phyloP scores from a whole-genome alignment of 2,797 vertebrate genomes.

The Chrysocyon brachyurus region DNA sequence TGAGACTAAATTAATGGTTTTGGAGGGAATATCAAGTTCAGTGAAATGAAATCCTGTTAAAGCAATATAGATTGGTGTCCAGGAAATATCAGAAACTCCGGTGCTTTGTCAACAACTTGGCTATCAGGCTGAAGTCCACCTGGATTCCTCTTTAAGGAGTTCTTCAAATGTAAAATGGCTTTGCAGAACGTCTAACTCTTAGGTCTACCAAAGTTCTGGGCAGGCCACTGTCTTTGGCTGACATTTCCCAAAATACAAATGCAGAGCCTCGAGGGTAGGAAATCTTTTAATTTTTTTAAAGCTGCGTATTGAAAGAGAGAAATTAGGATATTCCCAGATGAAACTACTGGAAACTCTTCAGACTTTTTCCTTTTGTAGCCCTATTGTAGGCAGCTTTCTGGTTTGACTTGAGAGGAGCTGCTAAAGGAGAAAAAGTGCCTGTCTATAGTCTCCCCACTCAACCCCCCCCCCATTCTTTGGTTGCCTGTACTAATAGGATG shows the following conservation, averaged over 20 bases:
- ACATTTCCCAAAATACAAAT: constrained; percentile 21
- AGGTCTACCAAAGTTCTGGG: not conserved
- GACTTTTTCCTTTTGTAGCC: not conserved
- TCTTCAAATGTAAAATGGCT: constrained; percentile 38
- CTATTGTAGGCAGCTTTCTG: not conserved
- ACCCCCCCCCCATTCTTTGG: not conserved
- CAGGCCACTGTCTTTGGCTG: not conserved
- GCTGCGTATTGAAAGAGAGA: not conserved
- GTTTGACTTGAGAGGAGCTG: not conserved
- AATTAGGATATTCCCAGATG: not conserved
- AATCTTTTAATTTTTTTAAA: constrained; percentile 9
- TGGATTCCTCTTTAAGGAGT: constrained; percentile 68
- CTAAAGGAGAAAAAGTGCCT: not conserved
- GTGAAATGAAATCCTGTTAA: constrained; percentile 63
- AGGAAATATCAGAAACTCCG: constrained; percentile 65
- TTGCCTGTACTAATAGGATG: not conserved
- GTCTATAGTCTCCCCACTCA: not conserved
- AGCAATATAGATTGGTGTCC: constrained; percentile 44
- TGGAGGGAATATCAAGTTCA: constrained; percentile 76
- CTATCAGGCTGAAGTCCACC: constrained; percentile 40
- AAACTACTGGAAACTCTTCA: not conserved
- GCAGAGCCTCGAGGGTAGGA: not conserved
- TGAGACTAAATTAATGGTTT: constrained; percentile 69
- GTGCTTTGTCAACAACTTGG: constrained; percentile 52
- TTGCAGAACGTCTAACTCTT: constrained; percentile 29